Percentiles rank a stretch among this genome's conserved stretches.
Conservation (phyloP, 2,113 vertebrate genomes). For the Morone saxatilis region DNA sequence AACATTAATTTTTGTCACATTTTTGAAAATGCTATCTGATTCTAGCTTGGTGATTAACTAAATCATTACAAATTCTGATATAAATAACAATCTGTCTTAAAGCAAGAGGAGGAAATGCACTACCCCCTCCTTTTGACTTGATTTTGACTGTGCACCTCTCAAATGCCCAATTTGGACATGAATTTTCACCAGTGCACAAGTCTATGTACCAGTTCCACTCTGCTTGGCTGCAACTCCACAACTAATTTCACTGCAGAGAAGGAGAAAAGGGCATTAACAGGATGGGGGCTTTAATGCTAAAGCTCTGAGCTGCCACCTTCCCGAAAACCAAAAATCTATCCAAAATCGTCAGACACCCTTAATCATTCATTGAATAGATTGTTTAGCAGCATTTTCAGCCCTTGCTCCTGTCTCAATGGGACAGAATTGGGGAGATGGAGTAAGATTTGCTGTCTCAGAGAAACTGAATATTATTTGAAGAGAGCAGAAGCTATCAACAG, state of each 20-base stretch:
- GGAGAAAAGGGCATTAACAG: slow-evolving; percentile 13
- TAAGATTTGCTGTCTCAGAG: slow-evolving; percentile 52
- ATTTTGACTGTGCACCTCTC: slow-evolving; percentile 4
- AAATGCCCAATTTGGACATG: slow-evolving; percentile 35
- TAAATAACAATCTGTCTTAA: not conserved
- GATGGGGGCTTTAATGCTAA: slow-evolving; percentile 35
- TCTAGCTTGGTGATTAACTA: not conserved
- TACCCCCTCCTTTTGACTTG: not conserved
- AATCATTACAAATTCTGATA: not conserved
- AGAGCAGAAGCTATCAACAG: slow-evolving; percentile 42
- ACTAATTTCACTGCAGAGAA: slow-evolving; percentile 32
- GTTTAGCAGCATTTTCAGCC: slow-evolving; percentile 54
- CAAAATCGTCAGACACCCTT: slow-evolving; percentile 35
- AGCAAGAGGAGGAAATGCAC: not conserved
- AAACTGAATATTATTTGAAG: slow-evolving; percentile 66
- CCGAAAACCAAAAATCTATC: not conserved
- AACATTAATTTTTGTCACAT: not conserved
- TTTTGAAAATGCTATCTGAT: not conserved
- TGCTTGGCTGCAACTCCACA: slow-evolving; percentile 46
- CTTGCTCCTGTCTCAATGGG: slow-evolving; percentile 42
- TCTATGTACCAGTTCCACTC: slow-evolving; percentile 50
- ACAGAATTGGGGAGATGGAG: slow-evolving; percentile 53
- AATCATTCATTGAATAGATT: slow-evolving; percentile 64
- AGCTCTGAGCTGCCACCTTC: slow-evolving; percentile 41
- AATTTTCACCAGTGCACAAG: slow-evolving; percentile 42